These are phyloP conservation scores for Periophthalmus modestus DNA, from an alignment of 2,113 vertebrate genomes.

Conservation along the genomic window DNA sequence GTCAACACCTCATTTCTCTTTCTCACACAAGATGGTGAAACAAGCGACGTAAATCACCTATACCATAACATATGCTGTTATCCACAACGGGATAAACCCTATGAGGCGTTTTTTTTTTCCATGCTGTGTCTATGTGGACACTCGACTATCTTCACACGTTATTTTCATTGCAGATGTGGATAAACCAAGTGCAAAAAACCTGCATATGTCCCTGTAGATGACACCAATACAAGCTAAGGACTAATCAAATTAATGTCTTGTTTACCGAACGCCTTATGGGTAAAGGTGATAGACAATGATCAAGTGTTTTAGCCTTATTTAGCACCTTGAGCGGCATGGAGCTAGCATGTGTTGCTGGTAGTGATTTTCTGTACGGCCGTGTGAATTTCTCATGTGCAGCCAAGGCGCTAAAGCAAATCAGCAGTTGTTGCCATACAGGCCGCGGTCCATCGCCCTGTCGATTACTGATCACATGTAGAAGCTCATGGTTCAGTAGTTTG, in stretches of 20 bases:
- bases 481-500: not conserved
- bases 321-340: conserved; percentile 3
- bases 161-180: not conserved
- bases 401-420: not conserved
- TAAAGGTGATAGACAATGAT: not conserved
- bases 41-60: not conserved
- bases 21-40: not conserved
- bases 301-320: not conserved
- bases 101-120: not conserved
- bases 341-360: not conserved
- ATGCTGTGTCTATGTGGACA: not conserved
- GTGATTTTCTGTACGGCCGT: conserved; percentile 10
- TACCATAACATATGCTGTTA: not conserved
- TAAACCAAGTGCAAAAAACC: not conserved
- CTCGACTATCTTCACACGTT: not conserved
- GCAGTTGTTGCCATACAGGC: not conserved
- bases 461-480: not conserved
- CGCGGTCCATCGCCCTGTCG: not conserved
- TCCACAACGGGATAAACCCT: not conserved
- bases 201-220: not conserved
- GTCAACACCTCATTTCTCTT: not conserved
- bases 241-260: conserved; percentile 7
- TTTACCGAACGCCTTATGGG: not conserved
- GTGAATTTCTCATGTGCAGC: conserved; percentile 2
- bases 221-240: not conserved